Evolutionary conservation across 2,113 vertebrate species (phyloP), one percentile per base, ranked within the genome.

Genomic region (Caloenas nicobarica): DNA sequence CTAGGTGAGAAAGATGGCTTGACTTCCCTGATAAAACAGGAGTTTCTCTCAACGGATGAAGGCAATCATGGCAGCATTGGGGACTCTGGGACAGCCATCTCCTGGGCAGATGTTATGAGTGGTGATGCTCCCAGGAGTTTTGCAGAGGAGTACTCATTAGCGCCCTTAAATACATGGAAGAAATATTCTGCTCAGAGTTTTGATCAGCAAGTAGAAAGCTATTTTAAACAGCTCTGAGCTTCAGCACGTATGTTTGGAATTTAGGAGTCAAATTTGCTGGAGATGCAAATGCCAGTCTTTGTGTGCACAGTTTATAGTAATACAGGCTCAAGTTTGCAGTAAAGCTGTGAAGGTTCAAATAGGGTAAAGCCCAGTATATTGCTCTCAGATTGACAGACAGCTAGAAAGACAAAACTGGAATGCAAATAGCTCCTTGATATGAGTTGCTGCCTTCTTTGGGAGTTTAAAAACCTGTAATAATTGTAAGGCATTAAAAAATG

Each of bases 201-300:
- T 79, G 72, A 97, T n/a, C 48, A 71, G 22, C 88, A 69, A 21
- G 95, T 97, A 57, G 86, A 95, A 79, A 84, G 61, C 26, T 94
- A 57, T 24, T 34, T 94, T 18, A 81, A 84, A 68, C 13, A 4
- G 22, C 36, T 71, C n/a, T 93, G 73, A 96, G 40, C n/a, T 91
- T 83, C 53, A 57, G 13, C n/a, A n/a, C 17, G 16, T 62, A 71
- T 72, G 33, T 53, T 64, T 79, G n/a, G 70, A 56, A 58, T 81
- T 78, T 87, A n/a, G 22, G 57, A 74, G 16, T 18, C 24, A 53
- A 51, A 81, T 73, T 11, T 88, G 34, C 29, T 85, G 57, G 56
- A 88, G 53, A 56, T 36, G 31, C 38, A 78, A 78, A 69, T 83
- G 42, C 26, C 19, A 64, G 22, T 84, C 17, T 86, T 51, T 10